phyloP scores from a whole-genome alignment of 2,888 invertebrate genomes.

The Cyrtodaria siliqua region DNA sequence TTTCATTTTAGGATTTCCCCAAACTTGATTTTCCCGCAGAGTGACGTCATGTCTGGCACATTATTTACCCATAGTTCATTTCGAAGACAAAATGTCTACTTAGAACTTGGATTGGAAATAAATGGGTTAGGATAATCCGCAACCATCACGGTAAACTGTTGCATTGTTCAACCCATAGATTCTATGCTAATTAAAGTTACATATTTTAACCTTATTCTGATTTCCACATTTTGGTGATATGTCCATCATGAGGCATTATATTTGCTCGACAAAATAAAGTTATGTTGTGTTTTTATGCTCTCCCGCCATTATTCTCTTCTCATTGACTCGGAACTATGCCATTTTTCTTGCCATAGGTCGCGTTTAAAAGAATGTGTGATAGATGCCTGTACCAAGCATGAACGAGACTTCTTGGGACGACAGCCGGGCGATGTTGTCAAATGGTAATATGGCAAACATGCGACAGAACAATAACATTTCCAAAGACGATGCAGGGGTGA shows the following conservation, averaged over 20 bases:
- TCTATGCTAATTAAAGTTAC: not conserved
- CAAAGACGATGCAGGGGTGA: slow-evolving; percentile 96
- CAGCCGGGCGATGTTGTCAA: slow-evolving; percentile 77
- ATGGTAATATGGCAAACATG: slow-evolving; percentile 78
- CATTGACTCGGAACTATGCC: slow-evolving; percentile 44
- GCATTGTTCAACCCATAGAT: slow-evolving; percentile 14
- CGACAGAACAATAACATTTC: slow-evolving; percentile 84
- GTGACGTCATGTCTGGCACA: slow-evolving; percentile 76
- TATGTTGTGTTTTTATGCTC: slow-evolving; percentile 21
- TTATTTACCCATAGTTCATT: slow-evolving; percentile 74
- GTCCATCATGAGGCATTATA: not conserved
- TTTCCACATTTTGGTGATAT: slow-evolving; percentile 11
- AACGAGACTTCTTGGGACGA: slow-evolving; percentile 84
- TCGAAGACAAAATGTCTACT: slow-evolving; percentile 78
- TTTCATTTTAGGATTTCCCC: slow-evolving; percentile 46
- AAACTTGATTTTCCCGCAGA: slow-evolving; percentile 64
- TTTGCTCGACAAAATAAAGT: slow-evolving; percentile 8
- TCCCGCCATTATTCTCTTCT: slow-evolving; percentile 69
- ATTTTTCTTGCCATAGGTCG: slow-evolving; percentile 48
- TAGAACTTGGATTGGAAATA: slow-evolving; percentile 66
- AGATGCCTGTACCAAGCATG: slow-evolving; percentile 83
- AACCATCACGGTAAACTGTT: slow-evolving; percentile 76
- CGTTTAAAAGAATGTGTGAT: slow-evolving; percentile 73
- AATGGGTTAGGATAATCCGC: slow-evolving; percentile 75
- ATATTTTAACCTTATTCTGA: slow-evolving; percentile 5